Evolutionary conservation across 2,888 invertebrate species (phyloP).

Genomic region (Myopa tessellatipennis): DNA sequence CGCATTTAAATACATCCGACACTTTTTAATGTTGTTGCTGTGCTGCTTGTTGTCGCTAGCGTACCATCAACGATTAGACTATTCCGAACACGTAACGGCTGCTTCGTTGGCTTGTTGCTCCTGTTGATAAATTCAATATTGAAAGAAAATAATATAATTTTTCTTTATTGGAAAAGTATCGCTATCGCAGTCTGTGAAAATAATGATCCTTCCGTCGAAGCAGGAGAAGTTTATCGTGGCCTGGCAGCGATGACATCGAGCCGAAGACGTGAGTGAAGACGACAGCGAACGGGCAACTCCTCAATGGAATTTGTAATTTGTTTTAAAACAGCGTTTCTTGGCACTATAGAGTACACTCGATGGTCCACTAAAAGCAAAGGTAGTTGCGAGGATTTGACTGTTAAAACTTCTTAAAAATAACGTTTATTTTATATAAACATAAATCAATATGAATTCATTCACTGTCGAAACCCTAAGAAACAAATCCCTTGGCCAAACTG

Average conservation of each 20-base stretch:
- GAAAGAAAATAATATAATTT: slow-evolving; percentile 65
- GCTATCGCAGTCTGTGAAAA: slow-evolving; percentile 22
- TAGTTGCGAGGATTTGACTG: background rate
- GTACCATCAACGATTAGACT: slow-evolving; percentile 42
- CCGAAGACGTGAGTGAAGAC: background rate
- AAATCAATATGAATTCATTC: too few species aligned
- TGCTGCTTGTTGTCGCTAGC: background rate
- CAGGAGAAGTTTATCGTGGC: background rate
- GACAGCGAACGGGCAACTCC: too few species aligned
- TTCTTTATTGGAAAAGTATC: slow-evolving; percentile 38
- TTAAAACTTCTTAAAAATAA: too few species aligned
- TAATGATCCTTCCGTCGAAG: slow-evolving; percentile 18
- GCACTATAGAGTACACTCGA: too few species aligned
- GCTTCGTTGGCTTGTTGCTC: slow-evolving; percentile 43
- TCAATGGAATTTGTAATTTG: too few species aligned
- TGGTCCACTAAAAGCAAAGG: too few species aligned
- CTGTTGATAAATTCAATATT: slow-evolving; percentile 64
- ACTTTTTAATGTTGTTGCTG: slow-evolving; percentile 56
- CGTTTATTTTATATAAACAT: too few species aligned
- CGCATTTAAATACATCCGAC: slow-evolving; percentile 60
- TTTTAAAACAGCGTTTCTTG: too few species aligned
- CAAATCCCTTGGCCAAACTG: too few species aligned
- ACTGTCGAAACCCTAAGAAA: too few species aligned
- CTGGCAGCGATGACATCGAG: background rate
- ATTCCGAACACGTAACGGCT: slow-evolving; percentile 60